Evolutionary conservation across 2,888 invertebrate species (phyloP), one percentile per base, ranked within the genome.

Genomic region (Flexamia atlantica): DNA sequence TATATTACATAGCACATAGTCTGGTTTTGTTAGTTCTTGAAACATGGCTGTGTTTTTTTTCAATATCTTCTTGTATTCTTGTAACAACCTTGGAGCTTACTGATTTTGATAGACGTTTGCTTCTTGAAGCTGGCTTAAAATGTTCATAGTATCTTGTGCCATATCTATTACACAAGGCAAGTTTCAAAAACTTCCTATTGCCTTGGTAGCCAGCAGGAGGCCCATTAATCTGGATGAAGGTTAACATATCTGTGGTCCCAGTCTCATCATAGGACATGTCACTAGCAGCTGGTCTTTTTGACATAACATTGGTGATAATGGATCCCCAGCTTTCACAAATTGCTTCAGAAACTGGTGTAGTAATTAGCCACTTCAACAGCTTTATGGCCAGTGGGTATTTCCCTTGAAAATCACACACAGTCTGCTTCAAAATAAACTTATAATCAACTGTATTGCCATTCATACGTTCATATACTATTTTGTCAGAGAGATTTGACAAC

Each of bases 241-340:
- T 57, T 32, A 80, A 28, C 25, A 57, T 80, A 25, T 80, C 57
- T 32, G 80, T 80, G 20, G 80, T 80, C 25, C 25, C 80, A 28
- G 30, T 80, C 36, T 57, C 32, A 25, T 57, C 57, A n/a, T 30
- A 57, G 10, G 46, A 57, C 17, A 57, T n/a, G 23, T 80, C 32
- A 57, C 32, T 57, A 30, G 80, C 32, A 20, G 57, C 80, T 32
- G 57, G 80, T 17, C 32, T 7, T 30, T 80, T 80, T 25, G 2
- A 14, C 80, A 80, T 80, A 42, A 82, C 70, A 82, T 17, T 70
- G 30, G 82, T 70, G 70, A 70, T 82, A 25, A 46, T 25, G 42
- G 25, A 82, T 3, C 64, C 81, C 81, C 36, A 81, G 64, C 81
- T 82, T 82, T 70, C 82, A 70, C 30, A 82, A 82, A 82, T 82